A percentile compares a stretch with the other conserved stretches of the same genome.
phyloP scores from a whole-genome alignment of 2,797 vertebrate genomes.

The Sebastes dallii region DNA sequence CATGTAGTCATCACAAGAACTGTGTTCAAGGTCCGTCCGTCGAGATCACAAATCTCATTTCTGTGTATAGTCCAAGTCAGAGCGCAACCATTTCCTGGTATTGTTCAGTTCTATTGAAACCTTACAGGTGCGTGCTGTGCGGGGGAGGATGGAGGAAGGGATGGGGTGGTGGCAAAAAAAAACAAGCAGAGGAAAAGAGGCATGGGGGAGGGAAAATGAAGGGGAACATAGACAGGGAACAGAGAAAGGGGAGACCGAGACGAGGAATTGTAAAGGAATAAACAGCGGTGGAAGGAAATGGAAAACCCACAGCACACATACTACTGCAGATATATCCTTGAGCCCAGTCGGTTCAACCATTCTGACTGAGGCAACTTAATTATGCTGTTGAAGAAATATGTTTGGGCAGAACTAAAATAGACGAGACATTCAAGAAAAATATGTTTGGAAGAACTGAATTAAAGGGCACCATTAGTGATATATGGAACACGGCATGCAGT shows the following conservation, averaged over 20 bases:
- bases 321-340: neutral
- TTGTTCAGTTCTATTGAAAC: constrained; percentile 68
- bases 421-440: neutral
- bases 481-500: neutral
- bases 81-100: constrained; percentile 73
- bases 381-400: constrained; percentile 18
- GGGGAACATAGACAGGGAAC: neutral
- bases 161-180: neutral
- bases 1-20: neutral
- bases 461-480: constrained; percentile 8
- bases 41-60: constrained; percentile 3
- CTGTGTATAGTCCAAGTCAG: constrained; percentile 17
- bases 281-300: neutral
- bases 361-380: constrained; percentile 24
- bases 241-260: constrained; percentile 7
- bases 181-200: constrained; percentile 29
- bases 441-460: neutral
- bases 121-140: constrained; percentile 67
- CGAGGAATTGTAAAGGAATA: constrained; percentile 24
- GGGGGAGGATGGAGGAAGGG: constrained; percentile 12
- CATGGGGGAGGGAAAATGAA: neutral
- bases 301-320: constrained; percentile 8
- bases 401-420: constrained; percentile 24
- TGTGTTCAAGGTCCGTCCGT: constrained; percentile 4
- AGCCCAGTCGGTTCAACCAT: constrained; percentile 2